Conservation (phyloP, 2,888 invertebrate genomes). For the Uloborus plumipes region DNA sequence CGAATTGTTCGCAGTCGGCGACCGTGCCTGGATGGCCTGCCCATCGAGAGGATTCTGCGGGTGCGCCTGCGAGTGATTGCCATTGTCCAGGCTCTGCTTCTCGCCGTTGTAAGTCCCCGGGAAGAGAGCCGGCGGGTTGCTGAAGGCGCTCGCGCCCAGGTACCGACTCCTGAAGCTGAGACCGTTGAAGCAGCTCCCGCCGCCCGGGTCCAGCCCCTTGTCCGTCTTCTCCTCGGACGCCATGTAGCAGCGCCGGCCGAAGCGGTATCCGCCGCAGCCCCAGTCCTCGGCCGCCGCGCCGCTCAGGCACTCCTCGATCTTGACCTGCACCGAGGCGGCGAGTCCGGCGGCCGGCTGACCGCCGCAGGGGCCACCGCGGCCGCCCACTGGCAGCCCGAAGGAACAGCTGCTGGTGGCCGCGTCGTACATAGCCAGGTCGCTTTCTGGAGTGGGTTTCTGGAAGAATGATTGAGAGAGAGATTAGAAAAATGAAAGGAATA, state of each 20-base stretch:
- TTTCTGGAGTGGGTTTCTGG: background rate
- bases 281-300: conserved; percentile 29
- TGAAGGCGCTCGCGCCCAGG: conserved; percentile 64
- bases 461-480: background rate
- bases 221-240: conserved; percentile 33
- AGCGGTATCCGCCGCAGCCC: conserved; percentile 54
- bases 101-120: conserved; percentile 20
- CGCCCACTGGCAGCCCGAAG: conserved; percentile 41
- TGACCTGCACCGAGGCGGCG: conserved; percentile 47
- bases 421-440: conserved; percentile 41
- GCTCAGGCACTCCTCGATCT: conserved; percentile 54
- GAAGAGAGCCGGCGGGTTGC: conserved; percentile 51
- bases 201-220: conserved; percentile 23
- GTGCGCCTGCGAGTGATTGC: background rate
- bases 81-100: conserved; percentile 16
- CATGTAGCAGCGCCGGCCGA: conserved; percentile 45
- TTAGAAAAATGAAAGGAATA: background rate
- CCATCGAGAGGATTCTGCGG: background rate
- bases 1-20: conserved; percentile 20
- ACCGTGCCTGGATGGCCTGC: background rate
- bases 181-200: conserved; percentile 7
- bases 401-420: conserved; percentile 55
- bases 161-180: conserved; percentile 48
- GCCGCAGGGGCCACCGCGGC: conserved; percentile 12
- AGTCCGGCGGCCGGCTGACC: background rate